These are phyloP conservation scores for Phaonia tiefii DNA, from an alignment of 2,888 invertebrate species.

Conservation along the genomic window DNA sequence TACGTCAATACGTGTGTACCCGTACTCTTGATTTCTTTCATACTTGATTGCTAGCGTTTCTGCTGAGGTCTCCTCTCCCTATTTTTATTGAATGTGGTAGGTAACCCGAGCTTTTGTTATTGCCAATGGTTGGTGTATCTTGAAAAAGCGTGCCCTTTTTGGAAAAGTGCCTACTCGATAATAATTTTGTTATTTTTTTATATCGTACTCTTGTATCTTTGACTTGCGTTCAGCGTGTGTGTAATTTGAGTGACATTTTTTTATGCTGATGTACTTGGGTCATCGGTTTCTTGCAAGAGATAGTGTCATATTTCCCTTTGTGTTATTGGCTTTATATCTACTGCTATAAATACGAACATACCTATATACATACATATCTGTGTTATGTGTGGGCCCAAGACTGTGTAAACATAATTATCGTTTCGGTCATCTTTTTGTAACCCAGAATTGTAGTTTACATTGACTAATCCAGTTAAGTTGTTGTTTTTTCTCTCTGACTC, in stretches of 20 bases:
- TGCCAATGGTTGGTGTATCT: neutral
- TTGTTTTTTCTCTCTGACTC: neutral
- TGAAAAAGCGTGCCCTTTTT: constrained; percentile 28
- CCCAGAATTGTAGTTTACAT: constrained; percentile 51
- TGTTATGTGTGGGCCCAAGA: neutral
- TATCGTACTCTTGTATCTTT: constrained; percentile 13
- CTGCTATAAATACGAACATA: no score
- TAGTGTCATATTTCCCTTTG: constrained; percentile 19
- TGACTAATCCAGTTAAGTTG: constrained; percentile 37
- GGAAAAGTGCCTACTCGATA: constrained; percentile 24
- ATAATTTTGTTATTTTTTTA: neutral
- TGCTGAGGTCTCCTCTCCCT: no score
- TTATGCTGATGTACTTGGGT: constrained; percentile 19
- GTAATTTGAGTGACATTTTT: constrained; percentile 32
- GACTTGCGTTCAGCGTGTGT: constrained; percentile 6
- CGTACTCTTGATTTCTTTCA: no score
- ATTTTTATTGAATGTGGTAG: no score
- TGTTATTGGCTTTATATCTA: neutral
- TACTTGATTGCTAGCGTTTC: no score
- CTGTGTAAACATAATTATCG: constrained; percentile 37
- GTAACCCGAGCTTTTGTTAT: neutral
- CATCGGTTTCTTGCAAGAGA: constrained; percentile 20
- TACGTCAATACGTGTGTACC: no score
- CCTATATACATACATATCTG: no score
- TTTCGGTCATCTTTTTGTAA: constrained; percentile 39